phyloP scores from a whole-genome alignment of 2,113 vertebrate genomes.

The Clarias magur region DNA sequence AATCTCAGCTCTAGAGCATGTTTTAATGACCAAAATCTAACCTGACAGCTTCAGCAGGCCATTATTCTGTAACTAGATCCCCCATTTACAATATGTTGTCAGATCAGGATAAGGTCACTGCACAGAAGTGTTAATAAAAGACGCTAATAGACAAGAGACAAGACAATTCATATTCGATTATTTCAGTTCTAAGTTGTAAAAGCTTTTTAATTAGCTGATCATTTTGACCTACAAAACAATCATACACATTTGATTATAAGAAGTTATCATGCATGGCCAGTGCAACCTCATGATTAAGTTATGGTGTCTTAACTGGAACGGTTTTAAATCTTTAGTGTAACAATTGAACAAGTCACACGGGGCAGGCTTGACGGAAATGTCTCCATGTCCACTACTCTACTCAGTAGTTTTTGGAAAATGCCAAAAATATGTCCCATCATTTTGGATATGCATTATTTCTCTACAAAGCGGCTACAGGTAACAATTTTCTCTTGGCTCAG shows the following conservation, averaged over 20 bases:
- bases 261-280: neutral
- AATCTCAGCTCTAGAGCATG: constrained; percentile 2
- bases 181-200: neutral
- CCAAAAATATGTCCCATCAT: neutral
- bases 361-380: neutral
- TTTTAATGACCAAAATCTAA: neutral
- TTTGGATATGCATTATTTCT: neutral
- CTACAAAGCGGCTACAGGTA: neutral
- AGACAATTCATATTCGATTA: neutral
- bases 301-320: neutral
- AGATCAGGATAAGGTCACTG: neutral
- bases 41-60: neutral
- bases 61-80: constrained; percentile 7
- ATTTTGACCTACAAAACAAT: neutral
- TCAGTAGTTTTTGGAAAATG: neutral
- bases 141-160: neutral
- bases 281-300: neutral
- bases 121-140: neutral
- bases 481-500: neutral
- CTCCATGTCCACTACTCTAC: neutral
- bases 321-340: neutral
- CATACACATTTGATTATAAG: neutral
- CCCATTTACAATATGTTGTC: constrained; percentile 8
- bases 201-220: neutral
- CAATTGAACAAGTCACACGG: neutral